phyloP scores from a whole-genome alignment of 2,797 vertebrate species.

The Oreortyx pictus region DNA sequence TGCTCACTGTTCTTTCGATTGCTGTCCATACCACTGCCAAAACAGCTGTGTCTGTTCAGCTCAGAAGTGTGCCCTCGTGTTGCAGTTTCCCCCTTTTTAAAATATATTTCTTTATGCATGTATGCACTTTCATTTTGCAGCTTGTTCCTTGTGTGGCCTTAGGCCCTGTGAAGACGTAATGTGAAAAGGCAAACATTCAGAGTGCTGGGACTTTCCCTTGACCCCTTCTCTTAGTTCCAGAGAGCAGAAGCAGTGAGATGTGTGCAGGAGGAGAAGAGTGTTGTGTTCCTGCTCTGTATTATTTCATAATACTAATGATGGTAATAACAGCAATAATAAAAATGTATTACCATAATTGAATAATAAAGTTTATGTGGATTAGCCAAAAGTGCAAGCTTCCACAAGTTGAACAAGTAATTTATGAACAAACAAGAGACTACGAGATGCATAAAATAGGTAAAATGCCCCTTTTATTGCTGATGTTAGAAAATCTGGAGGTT shows the following conservation, averaged over 20 bases:
- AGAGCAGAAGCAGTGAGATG: background rate
- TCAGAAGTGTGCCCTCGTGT: background rate
- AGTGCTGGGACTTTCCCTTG: background rate
- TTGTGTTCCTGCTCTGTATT: background rate
- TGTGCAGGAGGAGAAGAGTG: rapidly evolving
- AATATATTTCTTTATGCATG: background rate
- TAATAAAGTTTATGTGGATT: background rate
- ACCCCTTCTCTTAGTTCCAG: background rate
- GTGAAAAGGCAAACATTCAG: too few species aligned
- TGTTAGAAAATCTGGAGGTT: background rate
- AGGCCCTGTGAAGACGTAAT: background rate
- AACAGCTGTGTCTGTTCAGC: background rate
- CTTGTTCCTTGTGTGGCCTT: background rate
- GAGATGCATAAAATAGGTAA: background rate
- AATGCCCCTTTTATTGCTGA: background rate
- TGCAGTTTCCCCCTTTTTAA: too few species aligned
- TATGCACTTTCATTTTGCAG: background rate
- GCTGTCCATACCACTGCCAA: background rate
- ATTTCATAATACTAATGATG: background rate
- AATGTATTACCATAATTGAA: background rate
- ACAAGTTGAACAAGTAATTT: background rate
- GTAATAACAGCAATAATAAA: background rate
- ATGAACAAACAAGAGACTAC: background rate
- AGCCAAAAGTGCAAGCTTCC: background rate
- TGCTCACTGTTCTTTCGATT: background rate